Percentiles rank a stretch among this genome's conserved stretches.
phyloP scores from a whole-genome alignment of 1,140 invertebrate species.

The Magallana gigas region DNA sequence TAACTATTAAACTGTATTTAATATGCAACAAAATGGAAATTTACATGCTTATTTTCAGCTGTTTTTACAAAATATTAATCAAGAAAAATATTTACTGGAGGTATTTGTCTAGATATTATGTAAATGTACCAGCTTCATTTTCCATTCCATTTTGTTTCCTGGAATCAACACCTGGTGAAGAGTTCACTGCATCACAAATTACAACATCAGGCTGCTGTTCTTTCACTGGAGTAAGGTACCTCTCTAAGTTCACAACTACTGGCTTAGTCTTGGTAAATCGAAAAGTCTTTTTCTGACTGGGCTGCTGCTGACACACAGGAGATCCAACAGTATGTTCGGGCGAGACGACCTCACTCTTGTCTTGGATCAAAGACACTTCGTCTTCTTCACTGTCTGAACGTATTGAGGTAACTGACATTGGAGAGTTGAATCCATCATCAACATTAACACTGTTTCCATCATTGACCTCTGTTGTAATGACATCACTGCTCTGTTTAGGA shows the following conservation, averaged over 20 bases:
- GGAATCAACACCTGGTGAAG: not conserved
- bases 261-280: conserved; percentile 18
- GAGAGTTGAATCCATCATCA: not conserved
- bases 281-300: not conserved
- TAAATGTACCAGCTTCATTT: not conserved
- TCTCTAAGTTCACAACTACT: not conserved
- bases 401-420: not conserved
- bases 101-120: too few species aligned
- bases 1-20: too few species aligned
- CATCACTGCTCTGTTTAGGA: not conserved
- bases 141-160: not conserved
- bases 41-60: too few species aligned
- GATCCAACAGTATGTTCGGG: not conserved
- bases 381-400: not conserved
- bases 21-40: too few species aligned
- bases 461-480: not conserved
- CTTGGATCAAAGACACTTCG: not conserved
- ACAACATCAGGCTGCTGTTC: not conserved
- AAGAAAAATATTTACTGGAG: too few species aligned
- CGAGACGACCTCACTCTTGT: not conserved
- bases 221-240: not conserved
- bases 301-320: not conserved
- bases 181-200: not conserved
- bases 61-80: too few species aligned
- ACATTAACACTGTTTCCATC: not conserved